These are phyloP conservation scores for Erpobdella octoculata DNA, from an alignment of 2,888 invertebrate genomes.

Conservation along the genomic window DNA sequence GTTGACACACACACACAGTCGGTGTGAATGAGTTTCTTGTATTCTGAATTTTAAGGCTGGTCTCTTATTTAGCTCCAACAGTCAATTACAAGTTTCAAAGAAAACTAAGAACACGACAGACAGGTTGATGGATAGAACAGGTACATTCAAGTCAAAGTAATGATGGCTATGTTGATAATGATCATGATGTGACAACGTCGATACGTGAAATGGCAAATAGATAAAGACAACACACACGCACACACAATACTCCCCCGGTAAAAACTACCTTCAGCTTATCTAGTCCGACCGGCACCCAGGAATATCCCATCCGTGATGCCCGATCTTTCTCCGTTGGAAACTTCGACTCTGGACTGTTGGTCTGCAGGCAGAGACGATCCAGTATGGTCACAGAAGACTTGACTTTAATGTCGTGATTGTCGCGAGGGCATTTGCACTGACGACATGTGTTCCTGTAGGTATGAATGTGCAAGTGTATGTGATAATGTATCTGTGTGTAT, in stretches of 20 bases:
- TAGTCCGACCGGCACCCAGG: slow-evolving; percentile 69
- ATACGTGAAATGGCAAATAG: neutral
- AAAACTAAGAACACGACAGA: too few species aligned
- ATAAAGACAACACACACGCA: neutral
- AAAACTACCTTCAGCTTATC: slow-evolving; percentile 53
- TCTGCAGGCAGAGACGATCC: slow-evolving; percentile 55
- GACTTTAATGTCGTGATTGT: slow-evolving; percentile 73
- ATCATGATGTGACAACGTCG: neutral
- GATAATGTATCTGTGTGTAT: too few species aligned
- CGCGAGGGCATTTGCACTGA: slow-evolving; percentile 82
- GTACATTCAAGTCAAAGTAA: too few species aligned
- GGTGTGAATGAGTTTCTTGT: too few species aligned
- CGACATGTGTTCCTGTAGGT: slow-evolving; percentile 78
- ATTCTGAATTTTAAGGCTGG: too few species aligned
- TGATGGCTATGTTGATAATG: neutral
- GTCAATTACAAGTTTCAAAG: too few species aligned
- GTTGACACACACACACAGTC: too few species aligned
- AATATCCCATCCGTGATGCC: slow-evolving; percentile 58
- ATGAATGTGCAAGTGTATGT: too few species aligned
- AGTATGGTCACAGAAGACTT: slow-evolving; percentile 64
- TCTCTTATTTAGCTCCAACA: too few species aligned
- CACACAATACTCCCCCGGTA: neutral
- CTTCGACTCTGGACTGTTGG: slow-evolving; percentile 39
- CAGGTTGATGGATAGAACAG: too few species aligned
- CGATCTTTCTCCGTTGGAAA: slow-evolving; percentile 59